These are phyloP conservation scores for Sus cebifrons DNA, from an alignment of 2,797 vertebrate genomes.

Conservation along the genomic window DNA sequence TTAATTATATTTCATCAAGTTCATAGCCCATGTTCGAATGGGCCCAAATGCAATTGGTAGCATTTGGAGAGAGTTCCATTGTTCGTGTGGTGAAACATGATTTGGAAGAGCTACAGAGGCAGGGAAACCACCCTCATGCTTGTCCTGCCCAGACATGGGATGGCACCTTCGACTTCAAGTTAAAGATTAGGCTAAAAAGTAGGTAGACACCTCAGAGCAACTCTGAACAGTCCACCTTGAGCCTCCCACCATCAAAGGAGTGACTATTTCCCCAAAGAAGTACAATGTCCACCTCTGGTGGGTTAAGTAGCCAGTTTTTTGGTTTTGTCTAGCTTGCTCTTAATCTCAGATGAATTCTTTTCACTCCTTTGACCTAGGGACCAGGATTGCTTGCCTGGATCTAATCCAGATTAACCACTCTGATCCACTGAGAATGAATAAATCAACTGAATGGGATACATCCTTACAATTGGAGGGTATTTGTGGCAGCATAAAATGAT, in stretches of 20 bases:
- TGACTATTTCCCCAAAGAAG: neutral
- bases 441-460: neutral
- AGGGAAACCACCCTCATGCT: neutral
- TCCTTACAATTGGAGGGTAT: neutral
- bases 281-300: neutral
- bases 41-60: neutral
- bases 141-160: neutral
- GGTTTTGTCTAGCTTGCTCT: constrained; percentile 38
- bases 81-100: neutral
- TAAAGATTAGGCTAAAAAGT: neutral
- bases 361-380: constrained; percentile 51
- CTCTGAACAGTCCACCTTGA: neutral
- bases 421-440: constrained; percentile 33
- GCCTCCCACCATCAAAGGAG: neutral
- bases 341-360: constrained; percentile 55
- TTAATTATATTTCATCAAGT: constrained; percentile 12
- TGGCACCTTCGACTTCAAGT: neutral
- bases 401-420: constrained; percentile 44
- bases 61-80: neutral
- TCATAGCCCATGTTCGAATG: neutral
- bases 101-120: neutral
- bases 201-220: neutral
- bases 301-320: neutral
- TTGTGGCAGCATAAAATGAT: neutral
- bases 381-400: constrained; percentile 61